Conservation (phyloP, 2,888 invertebrate species). For the Ceramica pisi region DNA sequence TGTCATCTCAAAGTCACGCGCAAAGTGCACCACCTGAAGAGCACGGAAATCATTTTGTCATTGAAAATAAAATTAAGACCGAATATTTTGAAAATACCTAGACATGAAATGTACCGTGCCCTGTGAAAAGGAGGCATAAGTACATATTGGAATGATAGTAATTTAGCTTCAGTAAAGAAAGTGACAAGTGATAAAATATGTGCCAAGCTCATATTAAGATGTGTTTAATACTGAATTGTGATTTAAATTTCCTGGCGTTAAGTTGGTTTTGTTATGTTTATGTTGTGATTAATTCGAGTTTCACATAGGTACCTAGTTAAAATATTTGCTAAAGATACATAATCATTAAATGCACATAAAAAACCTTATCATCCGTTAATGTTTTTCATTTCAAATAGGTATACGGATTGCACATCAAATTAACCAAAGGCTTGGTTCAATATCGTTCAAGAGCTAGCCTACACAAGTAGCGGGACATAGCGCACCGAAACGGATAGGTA, state of each 20-base stretch:
- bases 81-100: slow-evolving; percentile 77
- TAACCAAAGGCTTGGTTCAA: too few relatives aligned
- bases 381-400: too few relatives aligned
- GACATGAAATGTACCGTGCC: background rate
- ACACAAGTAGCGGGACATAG: too few relatives aligned
- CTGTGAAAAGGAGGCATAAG: background rate
- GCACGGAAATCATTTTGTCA: slow-evolving; percentile 56
- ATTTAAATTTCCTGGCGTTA: background rate
- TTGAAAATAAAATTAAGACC: slow-evolving; percentile 80
- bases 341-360: too few relatives aligned
- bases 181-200: background rate
- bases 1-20: slow-evolving; percentile 74
- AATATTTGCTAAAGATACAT: background rate
- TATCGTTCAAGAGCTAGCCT: too few relatives aligned
- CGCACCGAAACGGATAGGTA: too few relatives aligned
- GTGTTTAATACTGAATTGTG: slow-evolving; percentile 3
- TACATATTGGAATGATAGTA: background rate
- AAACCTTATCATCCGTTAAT: too few relatives aligned
- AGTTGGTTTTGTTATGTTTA: background rate
- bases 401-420: too few relatives aligned
- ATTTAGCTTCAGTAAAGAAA: background rate
- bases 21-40: slow-evolving; percentile 50
- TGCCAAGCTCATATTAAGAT: background rate
- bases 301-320: background rate
- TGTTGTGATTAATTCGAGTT: slow-evolving; percentile 10